A percentile compares a stretch with the other conserved stretches of the same genome.
Conservation (phyloP, 2,888 invertebrate genomes). For the Stenurella melanura region DNA sequence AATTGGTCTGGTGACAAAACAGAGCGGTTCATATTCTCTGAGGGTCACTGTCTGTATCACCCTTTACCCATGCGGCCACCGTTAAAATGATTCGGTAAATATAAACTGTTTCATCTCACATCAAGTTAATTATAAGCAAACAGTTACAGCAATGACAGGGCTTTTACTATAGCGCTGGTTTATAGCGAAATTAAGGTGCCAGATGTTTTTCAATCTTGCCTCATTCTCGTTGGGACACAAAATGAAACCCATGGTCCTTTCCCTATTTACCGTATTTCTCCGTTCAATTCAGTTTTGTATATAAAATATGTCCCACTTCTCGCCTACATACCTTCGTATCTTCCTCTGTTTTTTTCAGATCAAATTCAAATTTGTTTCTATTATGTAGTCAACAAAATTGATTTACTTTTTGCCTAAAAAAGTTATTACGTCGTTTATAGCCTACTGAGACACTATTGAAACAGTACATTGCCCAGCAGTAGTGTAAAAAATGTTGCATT, state of each 20-base stretch:
- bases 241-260: background rate
- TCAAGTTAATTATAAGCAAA: conserved; percentile 44
- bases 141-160: conserved; percentile 26
- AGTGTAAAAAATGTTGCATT: no score
- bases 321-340: no score
- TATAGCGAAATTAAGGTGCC: conserved; percentile 9
- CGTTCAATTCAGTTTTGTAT: background rate
- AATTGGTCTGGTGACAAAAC: conserved; percentile 34
- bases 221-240: background rate
- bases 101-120: conserved; percentile 43
- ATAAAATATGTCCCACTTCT: no score
- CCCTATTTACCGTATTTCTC: background rate
- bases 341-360: no score
- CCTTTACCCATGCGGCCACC: conserved; percentile 29
- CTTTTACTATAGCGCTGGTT: conserved; percentile 11
- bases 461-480: no score
- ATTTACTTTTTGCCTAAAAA: no score
- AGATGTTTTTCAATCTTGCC: conserved; percentile 14
- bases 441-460: no score
- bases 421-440: no score
- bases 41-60: conserved; percentile 29
- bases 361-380: no score
- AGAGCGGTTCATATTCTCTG: conserved; percentile 14
- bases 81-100: conserved; percentile 42
- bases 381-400: no score